These are phyloP conservation scores for Petrolisthes manimaculis DNA, from an alignment of 2,888 invertebrate genomes.

Conservation along the genomic window DNA sequence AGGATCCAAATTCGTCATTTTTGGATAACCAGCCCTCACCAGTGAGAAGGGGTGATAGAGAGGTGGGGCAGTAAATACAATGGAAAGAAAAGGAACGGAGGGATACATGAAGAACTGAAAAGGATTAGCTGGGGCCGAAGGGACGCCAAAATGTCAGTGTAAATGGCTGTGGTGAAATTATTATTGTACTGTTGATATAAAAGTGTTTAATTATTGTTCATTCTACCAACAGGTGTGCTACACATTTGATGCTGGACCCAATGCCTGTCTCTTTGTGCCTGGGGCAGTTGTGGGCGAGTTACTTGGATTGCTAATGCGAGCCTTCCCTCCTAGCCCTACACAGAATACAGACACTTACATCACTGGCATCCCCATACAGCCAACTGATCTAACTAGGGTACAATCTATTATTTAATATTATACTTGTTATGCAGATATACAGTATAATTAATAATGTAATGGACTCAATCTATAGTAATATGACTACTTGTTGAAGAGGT, in stretches of 20 bases:
- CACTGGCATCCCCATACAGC: constrained; percentile 31
- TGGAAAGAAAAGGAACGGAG: too few species aligned
- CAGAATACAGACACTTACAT: constrained; percentile 36
- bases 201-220: background rate
- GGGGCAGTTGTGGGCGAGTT: constrained; percentile 81
- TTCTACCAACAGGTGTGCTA: constrained; percentile 81
- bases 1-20: too few species aligned
- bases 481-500: too few species aligned
- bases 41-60: too few species aligned
- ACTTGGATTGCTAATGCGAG: constrained; percentile 77
- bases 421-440: background rate
- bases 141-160: too few species aligned
- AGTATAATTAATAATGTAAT: background rate
- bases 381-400: constrained; percentile 38
- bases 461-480: background rate
- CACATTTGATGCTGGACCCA: constrained; percentile 98
- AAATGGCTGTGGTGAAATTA: too few species aligned
- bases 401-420: background rate
- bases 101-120: too few species aligned
- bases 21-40: too few species aligned
- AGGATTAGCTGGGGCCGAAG: too few species aligned
- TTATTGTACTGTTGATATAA: too few species aligned
- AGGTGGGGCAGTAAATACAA: too few species aligned
- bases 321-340: constrained; percentile 76
- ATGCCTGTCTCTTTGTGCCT: constrained; percentile 89